phyloP scores from a whole-genome alignment of 2,797 vertebrate species.

The Oreochromis mossambicus region DNA sequence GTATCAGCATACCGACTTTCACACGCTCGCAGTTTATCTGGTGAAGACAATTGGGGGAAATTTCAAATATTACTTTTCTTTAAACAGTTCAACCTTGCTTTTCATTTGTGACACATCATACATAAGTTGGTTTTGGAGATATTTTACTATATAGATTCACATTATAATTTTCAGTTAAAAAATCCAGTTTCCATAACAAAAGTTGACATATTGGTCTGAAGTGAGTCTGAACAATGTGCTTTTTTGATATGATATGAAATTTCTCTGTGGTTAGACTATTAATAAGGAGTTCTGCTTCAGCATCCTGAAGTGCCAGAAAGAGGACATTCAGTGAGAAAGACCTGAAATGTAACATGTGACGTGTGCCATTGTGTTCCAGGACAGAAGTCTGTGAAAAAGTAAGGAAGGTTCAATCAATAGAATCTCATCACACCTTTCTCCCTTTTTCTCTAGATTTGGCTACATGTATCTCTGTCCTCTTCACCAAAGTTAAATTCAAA shows the following conservation, averaged over 20 bases:
- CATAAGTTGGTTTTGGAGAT: not conserved
- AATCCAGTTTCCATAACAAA: not conserved
- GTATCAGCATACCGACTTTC: not conserved
- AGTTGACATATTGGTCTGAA: not conserved
- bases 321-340: not conserved
- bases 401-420: not conserved
- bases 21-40: not conserved
- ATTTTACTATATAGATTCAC: not conserved
- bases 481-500: not conserved
- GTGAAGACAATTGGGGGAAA: not conserved
- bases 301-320: not conserved
- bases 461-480: not conserved
- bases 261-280: not conserved
- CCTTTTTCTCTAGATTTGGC: not conserved
- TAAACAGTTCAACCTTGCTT: not conserved
- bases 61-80: not conserved
- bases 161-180: not conserved
- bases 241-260: not conserved
- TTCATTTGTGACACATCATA: not conserved
- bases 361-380: not conserved
- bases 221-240: not conserved
- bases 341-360: not conserved
- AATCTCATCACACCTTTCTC: not conserved
- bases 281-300: not conserved
- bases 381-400: not conserved